A percentile compares a stretch with the other conserved stretches of the same genome.
These are phyloP conservation scores for Pterobdella sp. DNA, from an alignment of 2,888 invertebrate species.

Conservation along the genomic window DNA sequence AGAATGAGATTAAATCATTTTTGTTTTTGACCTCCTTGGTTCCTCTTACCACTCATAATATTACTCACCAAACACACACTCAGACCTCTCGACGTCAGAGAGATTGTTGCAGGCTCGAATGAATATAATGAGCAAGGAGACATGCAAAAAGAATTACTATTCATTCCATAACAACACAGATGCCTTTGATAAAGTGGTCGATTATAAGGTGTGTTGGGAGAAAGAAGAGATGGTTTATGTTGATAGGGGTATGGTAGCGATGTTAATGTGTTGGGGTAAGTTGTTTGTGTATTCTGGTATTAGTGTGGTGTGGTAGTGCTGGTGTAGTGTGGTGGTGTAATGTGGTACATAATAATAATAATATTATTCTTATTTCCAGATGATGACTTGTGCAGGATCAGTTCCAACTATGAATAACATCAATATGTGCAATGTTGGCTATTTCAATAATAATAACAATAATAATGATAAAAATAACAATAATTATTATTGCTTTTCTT, in stretches of 20 bases:
- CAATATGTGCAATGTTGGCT: not conserved
- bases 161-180: not conserved
- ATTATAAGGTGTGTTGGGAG: not conserved
- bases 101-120: not conserved
- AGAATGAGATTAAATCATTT: no score
- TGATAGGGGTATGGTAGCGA: not conserved
- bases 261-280: not conserved
- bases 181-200: not conserved
- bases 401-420: constrained; percentile 1
- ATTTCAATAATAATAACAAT: no score
- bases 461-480: no score
- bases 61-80: no score
- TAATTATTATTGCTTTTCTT: no score
- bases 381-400: constrained; percentile 1
- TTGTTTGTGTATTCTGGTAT: not conserved
- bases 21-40: no score
- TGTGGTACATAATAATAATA: no score
- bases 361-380: not conserved
- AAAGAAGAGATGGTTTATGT: not conserved
- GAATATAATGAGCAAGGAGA: not conserved
- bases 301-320: not conserved
- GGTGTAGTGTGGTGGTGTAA: not conserved
- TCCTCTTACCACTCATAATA: no score
- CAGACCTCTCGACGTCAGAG: not conserved
- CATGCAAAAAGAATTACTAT: not conserved